Evolutionary conservation across 2,888 invertebrate species (phyloP), one percentile per base, ranked within the genome.

Genomic region (Poecilobothrus nobilitatus): DNA sequence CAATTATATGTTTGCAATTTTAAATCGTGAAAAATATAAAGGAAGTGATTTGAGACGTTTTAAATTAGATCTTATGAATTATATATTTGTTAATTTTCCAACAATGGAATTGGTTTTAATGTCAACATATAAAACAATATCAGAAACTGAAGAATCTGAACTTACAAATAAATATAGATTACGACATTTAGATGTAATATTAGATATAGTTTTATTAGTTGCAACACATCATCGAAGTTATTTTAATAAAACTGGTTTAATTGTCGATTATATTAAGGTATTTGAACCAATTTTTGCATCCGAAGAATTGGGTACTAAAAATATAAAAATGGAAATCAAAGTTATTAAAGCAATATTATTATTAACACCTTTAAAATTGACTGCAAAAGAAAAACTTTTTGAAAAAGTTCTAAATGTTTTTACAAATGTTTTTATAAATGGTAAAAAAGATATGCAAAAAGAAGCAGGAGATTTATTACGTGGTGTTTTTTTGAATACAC

Each of bases 401-500:
- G 83, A 83, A 73, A 84, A 85, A 34, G 80, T 87, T 3, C 81
- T 87, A 67, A 79, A 81, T 1, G 86, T 86, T 7, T 86, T 87
- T 78, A 76, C 86, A 37, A 85, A 85, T 73, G 85, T 86, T 2
- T 87, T 84, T 70, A 72, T 78, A 18, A 71, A 74, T 63, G 77
- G 78, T 34, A 80, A 82, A 1, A 76, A 76, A 27, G 80, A 75
- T 2, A 73, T 78, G 4, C 76, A 76, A 77, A 74, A 80, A 0
- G 86, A 86, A 77, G 84, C 86, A 5, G 86, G 85, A 69, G 79
- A 81, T 66, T 83, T 87, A 4, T 78, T 90, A 34, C 80, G 80
- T 66, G 82, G 80, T 66, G 84, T 91, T 70, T 84, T 92, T 34
- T 84, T 82, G 73, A 87, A 85, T 70, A 87, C 88, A 0, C 84